phyloP scores from a whole-genome alignment of 2,797 vertebrate species.

The Pangasius krempfi region DNA sequence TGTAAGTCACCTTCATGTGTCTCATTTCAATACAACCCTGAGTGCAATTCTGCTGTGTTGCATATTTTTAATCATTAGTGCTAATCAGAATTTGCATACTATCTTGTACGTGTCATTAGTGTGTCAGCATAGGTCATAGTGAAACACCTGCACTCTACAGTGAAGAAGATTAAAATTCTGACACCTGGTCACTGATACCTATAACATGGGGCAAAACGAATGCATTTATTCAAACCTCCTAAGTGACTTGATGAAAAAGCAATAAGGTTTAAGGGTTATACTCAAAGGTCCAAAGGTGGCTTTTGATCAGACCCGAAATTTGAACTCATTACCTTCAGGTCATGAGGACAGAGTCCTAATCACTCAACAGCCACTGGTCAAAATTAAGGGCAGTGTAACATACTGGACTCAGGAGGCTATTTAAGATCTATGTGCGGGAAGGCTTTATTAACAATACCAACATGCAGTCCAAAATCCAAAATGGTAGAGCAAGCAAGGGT shows the following conservation, averaged over 20 bases:
- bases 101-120: slow-evolving; percentile 55
- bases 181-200: slow-evolving; percentile 35
- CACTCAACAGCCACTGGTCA: not conserved
- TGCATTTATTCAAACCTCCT: not conserved
- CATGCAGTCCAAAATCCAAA: not conserved
- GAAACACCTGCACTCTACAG: slow-evolving; percentile 35
- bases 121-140: slow-evolving; percentile 53
- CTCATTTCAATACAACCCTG: slow-evolving; percentile 46
- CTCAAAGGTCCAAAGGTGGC: not conserved
- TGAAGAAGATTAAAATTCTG: slow-evolving; percentile 49
- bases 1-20: slow-evolving; percentile 44
- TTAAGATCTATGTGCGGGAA: not conserved
- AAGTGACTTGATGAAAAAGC: slow-evolving; percentile 1
- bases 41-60: slow-evolving; percentile 44
- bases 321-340: slow-evolving; percentile 14
- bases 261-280: slow-evolving; percentile 15
- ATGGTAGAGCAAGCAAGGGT: not conserved
- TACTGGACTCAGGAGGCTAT: not conserved
- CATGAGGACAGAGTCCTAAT: slow-evolving; percentile 14
- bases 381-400: not conserved
- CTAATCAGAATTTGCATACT: slow-evolving; percentile 55
- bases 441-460: not conserved
- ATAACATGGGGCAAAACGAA: slow-evolving; percentile 19
- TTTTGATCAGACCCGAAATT: slow-evolving; percentile 1
- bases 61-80: slow-evolving; percentile 58